Base-by-base conservation (phyloP, 2,888 invertebrate species). In the Harpalus rufipes region DNA sequence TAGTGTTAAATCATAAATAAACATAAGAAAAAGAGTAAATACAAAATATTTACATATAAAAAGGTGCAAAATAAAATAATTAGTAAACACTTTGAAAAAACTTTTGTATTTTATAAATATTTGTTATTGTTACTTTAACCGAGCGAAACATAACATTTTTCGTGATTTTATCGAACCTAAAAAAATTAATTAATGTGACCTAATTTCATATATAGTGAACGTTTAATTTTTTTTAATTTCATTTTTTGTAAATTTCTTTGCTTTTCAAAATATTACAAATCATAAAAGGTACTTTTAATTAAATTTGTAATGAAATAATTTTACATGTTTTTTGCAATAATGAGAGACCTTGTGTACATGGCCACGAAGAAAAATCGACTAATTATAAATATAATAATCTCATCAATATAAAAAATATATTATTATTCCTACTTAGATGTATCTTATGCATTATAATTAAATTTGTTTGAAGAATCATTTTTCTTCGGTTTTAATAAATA, bases 331-430 rank as follows among this genome's bases (percentile, higher is more conserved):
- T 32, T 61, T 61, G 59, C 16, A 61, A 16, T 61, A 14, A 61
- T 14, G n/a, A 56, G 56, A 61, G 59, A 61, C 59, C 59, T 61
- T 61, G 59, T 16, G 14, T 61, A 16, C 44, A 16, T 61, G 59
- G 59, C 59, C 59, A 61, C 18, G 16, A 61, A 61, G 8, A 16
- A 61, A 16, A 61, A 7, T 16, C 14, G 7, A 61, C 18, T 61
- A 61, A 18, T 61, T 61, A 16, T 18, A 61, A 61, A 18, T 61
- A 61, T 61, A 61, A 61, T 61, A 61, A 61, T 10, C 16, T 18
- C 59, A 61, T 61, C 59, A 61, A 61, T 16, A 16, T 16, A 61
- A 61, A 61, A 16, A 14, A 61, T 51, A 12, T 51, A 51, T 51
- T 51, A 32, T 32, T 32, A 32, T 51, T 8, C 12, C 10, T 12